These are phyloP conservation scores for Colossoma macropomum DNA, from an alignment of 2,113 vertebrate species.

Conservation along the genomic window DNA sequence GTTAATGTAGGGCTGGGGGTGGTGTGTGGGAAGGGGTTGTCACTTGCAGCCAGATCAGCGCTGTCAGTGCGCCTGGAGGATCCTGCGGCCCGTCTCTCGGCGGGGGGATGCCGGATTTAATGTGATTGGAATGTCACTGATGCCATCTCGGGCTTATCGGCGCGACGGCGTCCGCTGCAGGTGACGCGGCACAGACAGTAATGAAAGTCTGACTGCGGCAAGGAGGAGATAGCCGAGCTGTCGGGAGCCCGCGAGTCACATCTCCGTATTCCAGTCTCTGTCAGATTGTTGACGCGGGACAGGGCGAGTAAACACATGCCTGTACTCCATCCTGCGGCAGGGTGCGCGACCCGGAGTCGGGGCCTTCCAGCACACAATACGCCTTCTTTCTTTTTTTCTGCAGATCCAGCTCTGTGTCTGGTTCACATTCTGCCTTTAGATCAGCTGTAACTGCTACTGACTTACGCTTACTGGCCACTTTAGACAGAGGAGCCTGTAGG, in stretches of 20 bases:
- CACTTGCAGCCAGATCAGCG: conserved; percentile 41
- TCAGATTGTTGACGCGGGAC: conserved; percentile 18
- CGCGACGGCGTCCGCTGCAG: conserved; percentile 64
- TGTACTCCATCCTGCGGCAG: not conserved
- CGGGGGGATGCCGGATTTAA: conserved; percentile 43
- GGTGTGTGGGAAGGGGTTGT: conserved; percentile 9
- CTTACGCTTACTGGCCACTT: too few species aligned
- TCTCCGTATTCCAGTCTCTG: conserved; percentile 25
- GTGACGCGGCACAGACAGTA: conserved; percentile 67
- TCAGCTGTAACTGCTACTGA: too few species aligned
- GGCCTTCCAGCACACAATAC: not conserved
- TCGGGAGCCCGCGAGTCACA: conserved; percentile 31
- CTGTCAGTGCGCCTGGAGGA: conserved; percentile 44
- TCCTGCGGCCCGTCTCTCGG: conserved; percentile 13
- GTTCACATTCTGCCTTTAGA: too few species aligned
- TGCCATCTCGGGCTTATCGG: conserved; percentile 73
- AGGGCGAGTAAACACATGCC: conserved; percentile 4
- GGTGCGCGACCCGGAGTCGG: not conserved
- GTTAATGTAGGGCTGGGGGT: not conserved
- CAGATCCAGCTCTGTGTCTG: not conserved
- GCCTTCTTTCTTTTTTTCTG: not conserved
- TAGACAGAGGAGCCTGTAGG: too few species aligned
- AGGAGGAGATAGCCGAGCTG: conserved; percentile 32
- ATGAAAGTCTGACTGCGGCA: conserved; percentile 75
- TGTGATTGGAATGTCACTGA: conserved; percentile 76